Conservation (phyloP, 2,113 vertebrate species). For the Chlorodrepanis virens region DNA sequence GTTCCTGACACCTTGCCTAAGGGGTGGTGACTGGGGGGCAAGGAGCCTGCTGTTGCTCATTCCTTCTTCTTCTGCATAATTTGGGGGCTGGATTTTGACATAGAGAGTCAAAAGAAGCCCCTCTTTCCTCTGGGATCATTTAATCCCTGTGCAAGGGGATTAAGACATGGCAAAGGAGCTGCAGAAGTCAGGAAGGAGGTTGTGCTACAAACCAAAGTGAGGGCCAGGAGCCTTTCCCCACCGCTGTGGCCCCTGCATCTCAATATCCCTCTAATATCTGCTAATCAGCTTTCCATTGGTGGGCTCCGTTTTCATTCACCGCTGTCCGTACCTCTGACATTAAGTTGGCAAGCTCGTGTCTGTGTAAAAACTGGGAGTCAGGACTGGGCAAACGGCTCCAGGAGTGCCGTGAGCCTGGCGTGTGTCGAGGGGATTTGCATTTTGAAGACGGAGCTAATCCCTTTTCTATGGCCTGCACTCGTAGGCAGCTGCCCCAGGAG, state of each 20-base stretch:
- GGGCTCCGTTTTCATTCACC: neutral
- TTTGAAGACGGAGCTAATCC: slow-evolving; percentile 39
- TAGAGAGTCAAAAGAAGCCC: neutral
- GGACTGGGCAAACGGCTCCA: neutral
- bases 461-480: slow-evolving; percentile 7
- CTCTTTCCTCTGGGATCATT: neutral
- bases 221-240: neutral
- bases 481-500: slow-evolving; percentile 34
- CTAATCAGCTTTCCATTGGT: slow-evolving; percentile 23
- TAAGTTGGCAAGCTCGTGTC: neutral
- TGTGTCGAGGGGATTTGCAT: slow-evolving; percentile 58
- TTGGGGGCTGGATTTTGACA: neutral
- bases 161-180: neutral
- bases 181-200: neutral
- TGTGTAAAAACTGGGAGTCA: slow-evolving; percentile 21
- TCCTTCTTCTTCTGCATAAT: neutral
- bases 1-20: neutral
- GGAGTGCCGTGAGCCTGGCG: neutral
- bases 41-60: neutral
- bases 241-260: neutral
- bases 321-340: neutral
- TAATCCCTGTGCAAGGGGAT: neutral
- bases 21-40: neutral
- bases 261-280: slow-evolving; percentile 27
- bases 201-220: neutral